These are phyloP conservation scores for Tetragonisca angustula DNA, from an alignment of 2,888 invertebrate genomes.

Conservation along the genomic window DNA sequence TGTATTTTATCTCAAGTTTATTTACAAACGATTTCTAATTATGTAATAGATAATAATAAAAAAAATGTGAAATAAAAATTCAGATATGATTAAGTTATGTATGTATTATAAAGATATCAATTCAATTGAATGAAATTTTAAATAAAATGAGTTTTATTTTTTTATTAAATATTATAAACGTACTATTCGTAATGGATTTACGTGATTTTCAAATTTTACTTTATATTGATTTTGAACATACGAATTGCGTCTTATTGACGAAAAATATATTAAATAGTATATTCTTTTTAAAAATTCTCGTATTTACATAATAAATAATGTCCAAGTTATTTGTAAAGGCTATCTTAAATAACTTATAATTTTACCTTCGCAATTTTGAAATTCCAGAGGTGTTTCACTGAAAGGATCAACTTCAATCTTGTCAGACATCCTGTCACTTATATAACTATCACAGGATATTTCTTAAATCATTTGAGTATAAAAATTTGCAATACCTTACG, in stretches of 20 bases:
- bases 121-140: background rate
- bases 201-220: conserved; percentile 22
- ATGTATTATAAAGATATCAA: conserved; percentile 1
- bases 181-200: conserved; percentile 1
- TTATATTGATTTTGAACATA: conserved; percentile 5
- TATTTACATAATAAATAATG: background rate
- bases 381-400: conserved; percentile 78
- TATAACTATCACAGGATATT: conserved; percentile 18
- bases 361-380: conserved; percentile 75
- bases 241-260: background rate
- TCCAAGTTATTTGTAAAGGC: background rate
- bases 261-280: background rate
- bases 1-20: background rate
- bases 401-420: conserved; percentile 78
- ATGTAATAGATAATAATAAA: background rate
- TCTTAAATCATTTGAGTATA: conserved; percentile 7
- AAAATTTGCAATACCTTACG: conserved; percentile 1
- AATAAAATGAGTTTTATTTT: background rate
- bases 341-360: background rate
- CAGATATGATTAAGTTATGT: background rate
- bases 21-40: background rate
- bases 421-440: conserved; percentile 72
- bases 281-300: background rate
- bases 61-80: background rate
- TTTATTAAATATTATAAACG: background rate